A percentile compares a stretch with the other conserved stretches of the same genome.
phyloP scores from a whole-genome alignment of 2,113 vertebrate species.

The Cariama cristata region DNA sequence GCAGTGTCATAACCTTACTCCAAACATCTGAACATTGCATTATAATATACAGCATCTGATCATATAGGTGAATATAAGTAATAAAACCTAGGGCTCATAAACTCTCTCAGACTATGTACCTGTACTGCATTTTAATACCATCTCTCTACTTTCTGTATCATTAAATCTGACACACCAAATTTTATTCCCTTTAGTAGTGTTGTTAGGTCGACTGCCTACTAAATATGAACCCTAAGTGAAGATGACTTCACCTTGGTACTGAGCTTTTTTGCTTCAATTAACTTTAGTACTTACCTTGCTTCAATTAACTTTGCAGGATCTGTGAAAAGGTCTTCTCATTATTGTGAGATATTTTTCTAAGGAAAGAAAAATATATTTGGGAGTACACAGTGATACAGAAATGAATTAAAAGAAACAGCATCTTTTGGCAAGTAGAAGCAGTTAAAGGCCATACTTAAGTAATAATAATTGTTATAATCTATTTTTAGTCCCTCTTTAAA shows the following conservation, averaged over 20 bases:
- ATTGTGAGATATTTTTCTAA: conserved; percentile 27
- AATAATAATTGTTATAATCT: not conserved
- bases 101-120: conserved; percentile 31
- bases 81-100: conserved; percentile 71
- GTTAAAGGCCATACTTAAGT: not conserved
- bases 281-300: conserved; percentile 58
- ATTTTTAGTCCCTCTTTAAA: not conserved
- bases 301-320: conserved; percentile 68
- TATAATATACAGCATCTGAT: conserved; percentile 50
- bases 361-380: conserved; percentile 19
- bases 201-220: conserved; percentile 71
- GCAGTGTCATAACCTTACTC: conserved; percentile 52
- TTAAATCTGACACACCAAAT: conserved; percentile 73
- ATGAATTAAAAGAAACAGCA: not conserved
- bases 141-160: conserved; percentile 59
- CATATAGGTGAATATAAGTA: conserved; percentile 31
- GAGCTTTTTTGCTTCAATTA: conserved; percentile 71
- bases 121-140: conserved; percentile 70
- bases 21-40: conserved; percentile 28
- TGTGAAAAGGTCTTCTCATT: conserved; percentile 59
- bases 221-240: conserved; percentile 72
- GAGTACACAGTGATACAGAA: not conserved
- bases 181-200: conserved; percentile 68
- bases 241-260: conserved; percentile 72
- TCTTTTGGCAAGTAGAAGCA: not conserved